phyloP scores from a whole-genome alignment of 1,140 invertebrate species.

The Macrosteles quadrilineatus region DNA sequence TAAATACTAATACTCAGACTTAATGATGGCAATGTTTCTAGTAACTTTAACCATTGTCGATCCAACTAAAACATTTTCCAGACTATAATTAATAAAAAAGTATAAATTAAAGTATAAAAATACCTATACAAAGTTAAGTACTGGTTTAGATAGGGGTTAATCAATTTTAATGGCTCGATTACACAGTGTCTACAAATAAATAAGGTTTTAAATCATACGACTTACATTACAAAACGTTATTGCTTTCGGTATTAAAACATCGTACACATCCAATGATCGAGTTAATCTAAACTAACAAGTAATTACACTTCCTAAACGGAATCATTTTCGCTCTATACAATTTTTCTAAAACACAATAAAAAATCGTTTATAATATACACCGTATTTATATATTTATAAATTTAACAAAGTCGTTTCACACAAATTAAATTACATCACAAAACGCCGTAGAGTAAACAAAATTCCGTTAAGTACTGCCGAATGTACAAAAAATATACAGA shows the following conservation, averaged over 20 bases:
- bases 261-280: slow-evolving; percentile 5
- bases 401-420: slow-evolving; percentile 19
- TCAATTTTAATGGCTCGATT: background rate
- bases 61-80: background rate
- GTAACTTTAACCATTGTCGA: background rate
- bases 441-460: slow-evolving; percentile 1
- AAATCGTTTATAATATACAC: slow-evolving; percentile 20
- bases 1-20: too few relatives aligned
- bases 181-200: slow-evolving; percentile 8
- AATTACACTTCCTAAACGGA: slow-evolving; percentile 1
- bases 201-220: slow-evolving; percentile 2
- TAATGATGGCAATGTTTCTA: too few relatives aligned
- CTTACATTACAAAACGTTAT: background rate
- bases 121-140: background rate
- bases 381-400: slow-evolving; percentile 29
- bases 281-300: slow-evolving; percentile 1
- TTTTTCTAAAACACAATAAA: slow-evolving; percentile 2
- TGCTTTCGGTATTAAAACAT: slow-evolving; percentile 13
- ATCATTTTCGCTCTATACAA: slow-evolving; percentile 1
- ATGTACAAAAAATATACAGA: slow-evolving; percentile 28
- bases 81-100: background rate
- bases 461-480: slow-evolving; percentile 29
- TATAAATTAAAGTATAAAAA: background rate
- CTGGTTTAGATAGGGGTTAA: background rate
- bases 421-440: slow-evolving; percentile 21